Conservation (phyloP, 2,113 vertebrate genomes). For the Hippocampus zosterae region DNA sequence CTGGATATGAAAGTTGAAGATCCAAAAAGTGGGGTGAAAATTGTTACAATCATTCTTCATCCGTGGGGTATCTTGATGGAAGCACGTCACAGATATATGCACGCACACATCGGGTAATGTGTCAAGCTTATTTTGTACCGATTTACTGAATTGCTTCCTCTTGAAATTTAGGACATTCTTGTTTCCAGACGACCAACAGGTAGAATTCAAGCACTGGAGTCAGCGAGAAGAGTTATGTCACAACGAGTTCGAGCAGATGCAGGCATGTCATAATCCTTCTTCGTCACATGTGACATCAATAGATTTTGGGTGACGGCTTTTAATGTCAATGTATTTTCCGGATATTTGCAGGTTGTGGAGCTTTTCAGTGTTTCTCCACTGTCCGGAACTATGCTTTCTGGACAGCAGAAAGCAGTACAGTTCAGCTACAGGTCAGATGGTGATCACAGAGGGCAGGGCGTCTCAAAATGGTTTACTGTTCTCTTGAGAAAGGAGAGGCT, state of each 20-base stretch:
- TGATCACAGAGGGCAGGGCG: too few species aligned
- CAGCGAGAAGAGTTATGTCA: conserved; percentile 74
- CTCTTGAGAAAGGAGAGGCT: too few species aligned
- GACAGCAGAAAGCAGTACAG: conserved; percentile 77
- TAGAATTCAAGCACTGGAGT: conserved; percentile 82
- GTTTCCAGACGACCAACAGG: conserved; percentile 86
- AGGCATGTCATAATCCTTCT: conserved; percentile 13
- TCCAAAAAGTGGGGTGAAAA: too few species aligned
- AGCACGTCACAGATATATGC: neutral
- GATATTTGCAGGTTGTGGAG: conserved; percentile 65
- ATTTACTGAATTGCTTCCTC: neutral
- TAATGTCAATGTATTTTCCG: neutral
- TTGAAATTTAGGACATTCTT: conserved; percentile 77
- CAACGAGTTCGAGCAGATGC: conserved; percentile 80
- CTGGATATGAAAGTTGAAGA: too few species aligned
- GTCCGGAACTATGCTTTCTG: conserved; percentile 77
- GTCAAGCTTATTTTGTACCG: neutral
- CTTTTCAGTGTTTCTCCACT: conserved; percentile 81
- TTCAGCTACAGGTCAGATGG: conserved; percentile 81
- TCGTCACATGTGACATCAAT: neutral
- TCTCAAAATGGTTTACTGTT: too few species aligned
- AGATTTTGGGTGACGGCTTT: too few species aligned
- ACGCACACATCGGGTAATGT: neutral
- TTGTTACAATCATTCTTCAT: neutral
- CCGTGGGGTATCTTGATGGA: too few species aligned